Evolutionary conservation across 2,797 vertebrate species (phyloP).

Genomic region (Harpagifer antarcticus): DNA sequence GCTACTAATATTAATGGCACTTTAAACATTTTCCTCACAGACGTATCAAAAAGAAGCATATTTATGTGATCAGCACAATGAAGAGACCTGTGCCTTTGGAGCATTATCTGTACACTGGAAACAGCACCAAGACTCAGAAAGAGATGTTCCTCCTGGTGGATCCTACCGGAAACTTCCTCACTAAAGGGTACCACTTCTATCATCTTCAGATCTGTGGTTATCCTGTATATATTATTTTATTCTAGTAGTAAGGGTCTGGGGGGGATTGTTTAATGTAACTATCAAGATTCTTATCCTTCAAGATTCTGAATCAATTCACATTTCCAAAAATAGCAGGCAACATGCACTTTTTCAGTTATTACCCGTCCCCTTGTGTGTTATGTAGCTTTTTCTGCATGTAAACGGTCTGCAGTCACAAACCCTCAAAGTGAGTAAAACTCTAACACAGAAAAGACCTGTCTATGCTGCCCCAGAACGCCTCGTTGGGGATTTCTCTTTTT

Average conservation of each 20-base stretch:
- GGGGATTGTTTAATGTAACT: too few relatives aligned
- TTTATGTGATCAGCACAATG: constrained; percentile 93
- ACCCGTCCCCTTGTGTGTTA: too few relatives aligned
- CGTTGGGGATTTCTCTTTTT: too few relatives aligned
- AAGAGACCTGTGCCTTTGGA: constrained; percentile 92
- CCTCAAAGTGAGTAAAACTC: too few relatives aligned
- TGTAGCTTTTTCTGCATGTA: too few relatives aligned
- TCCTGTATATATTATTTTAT: background rate
- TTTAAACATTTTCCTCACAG: constrained; percentile 63
- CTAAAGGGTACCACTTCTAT: constrained; percentile 85
- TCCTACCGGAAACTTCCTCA: constrained; percentile 88
- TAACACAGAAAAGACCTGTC: too few relatives aligned
- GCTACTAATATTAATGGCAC: background rate
- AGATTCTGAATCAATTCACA: background rate
- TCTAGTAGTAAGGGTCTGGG: background rate
- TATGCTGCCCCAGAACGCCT: too few relatives aligned
- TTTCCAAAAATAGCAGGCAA: background rate
- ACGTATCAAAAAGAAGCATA: constrained; percentile 91
- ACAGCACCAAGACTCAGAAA: constrained; percentile 93
- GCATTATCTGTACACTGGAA: constrained; percentile 93
- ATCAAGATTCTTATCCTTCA: too few relatives aligned
- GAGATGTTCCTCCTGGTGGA: constrained; percentile 92
- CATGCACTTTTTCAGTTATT: too few relatives aligned
- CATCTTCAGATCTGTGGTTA: background rate
- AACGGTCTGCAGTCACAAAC: too few relatives aligned